Base-by-base conservation (phyloP, 2,797 vertebrate genomes). In the Chrysocyon brachyurus region DNA sequence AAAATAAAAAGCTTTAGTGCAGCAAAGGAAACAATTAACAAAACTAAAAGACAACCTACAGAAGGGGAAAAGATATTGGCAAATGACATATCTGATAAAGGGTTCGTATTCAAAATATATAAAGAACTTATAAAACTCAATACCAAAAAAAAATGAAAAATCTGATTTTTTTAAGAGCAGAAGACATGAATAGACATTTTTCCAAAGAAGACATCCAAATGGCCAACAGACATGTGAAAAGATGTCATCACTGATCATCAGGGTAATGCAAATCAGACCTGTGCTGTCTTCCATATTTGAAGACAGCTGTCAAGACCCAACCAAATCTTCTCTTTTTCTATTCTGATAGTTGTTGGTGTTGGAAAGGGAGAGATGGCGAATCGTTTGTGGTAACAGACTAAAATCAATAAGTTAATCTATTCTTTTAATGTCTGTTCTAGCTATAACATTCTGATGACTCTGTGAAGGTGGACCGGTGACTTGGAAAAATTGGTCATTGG, bases 401-500 rank as follows among this genome's bases (percentile, higher is more conserved):
- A 85, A 93, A 88, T 85, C 33, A 88, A 88, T 66, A 31, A 63
- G 52, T n/a, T 81, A 36, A 28, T 31, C 40, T 68, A 9, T 75
- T 63, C 40, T 70, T 66, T 68, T 84, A 49, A 66, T 79, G 49
- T 33, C 9, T 84, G 19, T 59, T 61, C 33, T 63, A 75, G 33
- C 59, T 66, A 0, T 59, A 79, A 84, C 57, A 49, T 72, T 84
- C 54, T 84, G 16, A 36, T 75, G 33, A 82, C 15, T 72, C 78
- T 88, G 2, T 84, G 83, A 88, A 88, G 70, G 33, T 93, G 17
- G 22, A 66, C 33, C 28, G 28, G 19, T 79, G 15, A 87, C 91
- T 94, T 93, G 68, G 87, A 84, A 70, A 85, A 89, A 24, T 31
- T 68, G 31, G 21, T 75, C 91, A 66, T 31, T 96, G 57, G 26